These are phyloP conservation scores for Mechanitis messenoides DNA, from an alignment of 2,888 invertebrate species.

Conservation along the genomic window DNA sequence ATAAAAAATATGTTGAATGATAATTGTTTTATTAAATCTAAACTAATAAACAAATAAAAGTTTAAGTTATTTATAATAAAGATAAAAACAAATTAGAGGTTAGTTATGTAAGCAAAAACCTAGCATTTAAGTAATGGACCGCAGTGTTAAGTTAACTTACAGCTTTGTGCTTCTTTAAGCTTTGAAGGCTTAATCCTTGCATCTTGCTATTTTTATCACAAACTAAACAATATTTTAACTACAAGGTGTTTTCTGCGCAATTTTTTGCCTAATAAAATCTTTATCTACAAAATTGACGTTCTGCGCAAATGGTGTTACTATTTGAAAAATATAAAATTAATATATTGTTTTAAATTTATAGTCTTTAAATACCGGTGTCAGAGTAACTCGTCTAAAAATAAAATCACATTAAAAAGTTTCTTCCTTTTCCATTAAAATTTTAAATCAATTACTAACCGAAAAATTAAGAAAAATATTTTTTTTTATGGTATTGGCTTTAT, in stretches of 20 bases:
- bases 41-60: neutral
- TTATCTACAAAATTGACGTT: constrained; percentile 1
- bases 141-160: constrained; percentile 71
- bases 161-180: constrained; percentile 86
- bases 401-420: too few species aligned
- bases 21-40: neutral
- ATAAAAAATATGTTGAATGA: too few species aligned
- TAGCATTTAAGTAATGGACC: constrained; percentile 22
- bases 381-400: too few species aligned
- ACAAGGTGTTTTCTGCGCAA: neutral
- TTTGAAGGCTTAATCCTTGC: constrained; percentile 83
- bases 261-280: neutral
- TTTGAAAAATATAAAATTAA: neutral
- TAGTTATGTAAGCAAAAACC: constrained; percentile 65
- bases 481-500: too few species aligned
- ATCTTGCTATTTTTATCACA: constrained; percentile 52
- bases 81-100: constrained; percentile 43
- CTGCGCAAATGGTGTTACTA: neutral
- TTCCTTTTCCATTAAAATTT: too few species aligned
- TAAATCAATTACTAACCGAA: too few species aligned
- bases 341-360: neutral
- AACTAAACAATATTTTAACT: neutral
- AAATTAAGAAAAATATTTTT: too few species aligned
- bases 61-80: neutral
- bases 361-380: too few species aligned